A percentile compares a stretch with the other conserved stretches of the same genome.
phyloP scores from a whole-genome alignment of 2,113 vertebrate species.

The Corythaixoides concolor region DNA sequence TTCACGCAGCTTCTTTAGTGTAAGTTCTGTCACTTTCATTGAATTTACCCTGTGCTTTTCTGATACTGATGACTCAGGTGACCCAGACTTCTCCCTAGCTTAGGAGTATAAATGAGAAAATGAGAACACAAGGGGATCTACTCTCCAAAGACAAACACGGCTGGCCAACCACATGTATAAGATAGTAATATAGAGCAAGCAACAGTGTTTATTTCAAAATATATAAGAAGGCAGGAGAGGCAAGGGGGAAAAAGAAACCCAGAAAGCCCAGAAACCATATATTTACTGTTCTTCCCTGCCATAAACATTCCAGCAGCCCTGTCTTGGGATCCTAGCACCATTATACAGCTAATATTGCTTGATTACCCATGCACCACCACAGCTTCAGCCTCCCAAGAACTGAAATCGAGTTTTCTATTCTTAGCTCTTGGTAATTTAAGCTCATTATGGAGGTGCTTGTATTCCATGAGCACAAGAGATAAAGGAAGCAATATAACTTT shows the following conservation, averaged over 20 bases:
- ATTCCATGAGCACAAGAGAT: constrained; percentile 62
- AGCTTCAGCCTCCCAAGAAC: constrained; percentile 50
- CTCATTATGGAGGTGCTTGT: constrained; percentile 59
- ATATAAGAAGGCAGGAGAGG: background rate
- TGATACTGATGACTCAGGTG: background rate
- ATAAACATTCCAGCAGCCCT: constrained; percentile 15
- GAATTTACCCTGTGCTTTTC: background rate
- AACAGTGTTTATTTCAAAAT: background rate
- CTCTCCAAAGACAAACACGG: constrained; percentile 1
- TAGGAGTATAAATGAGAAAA: constrained; percentile 17
- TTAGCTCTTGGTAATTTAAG: constrained; percentile 65
- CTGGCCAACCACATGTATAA: background rate
- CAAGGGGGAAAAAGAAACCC: background rate
- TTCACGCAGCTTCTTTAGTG: background rate
- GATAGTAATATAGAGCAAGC: background rate
- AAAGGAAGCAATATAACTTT: constrained; percentile 70
- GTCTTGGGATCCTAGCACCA: constrained; percentile 24
- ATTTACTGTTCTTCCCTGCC: background rate
- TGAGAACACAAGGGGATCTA: background rate
- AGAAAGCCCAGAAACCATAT: background rate
- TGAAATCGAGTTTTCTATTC: constrained; percentile 69
- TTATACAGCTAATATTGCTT: constrained; percentile 50
- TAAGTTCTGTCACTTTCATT: background rate
- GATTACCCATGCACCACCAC: constrained; percentile 52
- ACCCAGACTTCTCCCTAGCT: background rate